phyloP scores from a whole-genome alignment of 2,888 invertebrate species.

The Diaphora mendica region DNA sequence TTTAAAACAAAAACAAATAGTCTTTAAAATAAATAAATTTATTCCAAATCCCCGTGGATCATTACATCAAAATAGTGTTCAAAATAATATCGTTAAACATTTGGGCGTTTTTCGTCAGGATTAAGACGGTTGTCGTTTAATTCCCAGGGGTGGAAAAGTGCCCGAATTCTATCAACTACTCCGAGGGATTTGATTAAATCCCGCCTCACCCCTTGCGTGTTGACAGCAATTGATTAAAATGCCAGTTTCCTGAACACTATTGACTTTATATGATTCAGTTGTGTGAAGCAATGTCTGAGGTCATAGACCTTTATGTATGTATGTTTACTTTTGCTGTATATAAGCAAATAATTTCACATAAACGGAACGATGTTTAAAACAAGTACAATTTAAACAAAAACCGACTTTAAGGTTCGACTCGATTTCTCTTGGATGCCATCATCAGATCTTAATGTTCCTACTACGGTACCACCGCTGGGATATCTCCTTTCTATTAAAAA shows the following conservation, averaged over 20 bases:
- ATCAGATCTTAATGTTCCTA: too few species aligned
- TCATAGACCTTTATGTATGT: conserved; percentile 12
- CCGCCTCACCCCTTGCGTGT: conserved; percentile 78
- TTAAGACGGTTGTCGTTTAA: conserved; percentile 62
- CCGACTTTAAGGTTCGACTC: too few species aligned
- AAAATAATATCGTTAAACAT: conserved; percentile 80
- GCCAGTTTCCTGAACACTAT: conserved; percentile 39
- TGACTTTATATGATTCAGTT: conserved; percentile 19
- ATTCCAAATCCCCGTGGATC: conserved; percentile 21
- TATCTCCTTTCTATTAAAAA: too few species aligned
- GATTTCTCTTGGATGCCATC: too few species aligned
- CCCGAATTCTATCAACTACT: conserved; percentile 78
- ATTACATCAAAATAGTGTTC: conserved; percentile 78
- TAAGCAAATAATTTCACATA: neutral
- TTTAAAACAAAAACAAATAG: too few species aligned
- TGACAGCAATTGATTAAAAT: conserved; percentile 84
- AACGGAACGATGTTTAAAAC: neutral
- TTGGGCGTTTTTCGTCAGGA: conserved; percentile 75
- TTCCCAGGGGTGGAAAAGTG: conserved; percentile 76
- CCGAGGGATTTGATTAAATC: conserved; percentile 82
- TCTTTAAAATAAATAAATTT: too few species aligned
- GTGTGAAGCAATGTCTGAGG: conserved; percentile 15
- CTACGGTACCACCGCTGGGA: too few species aligned
- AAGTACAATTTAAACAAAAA: too few species aligned
- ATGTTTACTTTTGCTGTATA: neutral